A percentile compares a stretch with the other conserved stretches of the same genome.
phyloP scores from a whole-genome alignment of 2,888 invertebrate species.

The Hydrotaea cyrtoneurina region DNA sequence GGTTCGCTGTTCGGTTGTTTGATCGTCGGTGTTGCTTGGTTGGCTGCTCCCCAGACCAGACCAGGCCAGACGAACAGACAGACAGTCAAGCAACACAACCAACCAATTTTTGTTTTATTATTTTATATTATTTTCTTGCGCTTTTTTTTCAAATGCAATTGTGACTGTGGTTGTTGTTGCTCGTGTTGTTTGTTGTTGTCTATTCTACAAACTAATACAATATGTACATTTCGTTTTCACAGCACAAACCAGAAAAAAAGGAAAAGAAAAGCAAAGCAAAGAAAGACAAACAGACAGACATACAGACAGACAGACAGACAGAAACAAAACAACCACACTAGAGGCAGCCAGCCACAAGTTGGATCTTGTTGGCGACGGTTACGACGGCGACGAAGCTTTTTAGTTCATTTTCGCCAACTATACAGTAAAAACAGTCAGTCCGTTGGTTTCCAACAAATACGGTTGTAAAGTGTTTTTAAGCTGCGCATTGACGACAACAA shows the following conservation, averaged over 20 bases:
- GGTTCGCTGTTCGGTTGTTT: neutral
- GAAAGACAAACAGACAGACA: neutral
- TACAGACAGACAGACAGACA: constrained; percentile 1
- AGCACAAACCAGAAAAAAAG: neutral
- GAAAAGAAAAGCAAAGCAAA: constrained; percentile 1
- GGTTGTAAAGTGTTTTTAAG: constrained; percentile 62
- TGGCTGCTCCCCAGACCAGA: neutral
- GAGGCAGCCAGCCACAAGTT: constrained; percentile 62
- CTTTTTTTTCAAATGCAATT: neutral
- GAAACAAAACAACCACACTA: constrained; percentile 19
- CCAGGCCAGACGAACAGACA: neutral
- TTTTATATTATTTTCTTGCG: neutral
- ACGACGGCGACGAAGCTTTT: constrained; percentile 15
- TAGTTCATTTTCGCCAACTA: constrained; percentile 53
- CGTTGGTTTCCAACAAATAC: constrained; percentile 50
- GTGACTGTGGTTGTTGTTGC: constrained; percentile 15
- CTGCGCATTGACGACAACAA: constrained; percentile 56
- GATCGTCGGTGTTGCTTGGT: neutral
- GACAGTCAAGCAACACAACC: neutral
- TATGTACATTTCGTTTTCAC: neutral
- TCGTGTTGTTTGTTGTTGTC: constrained; percentile 22
- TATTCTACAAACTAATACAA: constrained; percentile 28
- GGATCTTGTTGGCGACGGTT: constrained; percentile 56
- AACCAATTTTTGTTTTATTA: neutral
- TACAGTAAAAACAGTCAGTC: constrained; percentile 42